These are phyloP conservation scores for Platycheirus rosarum DNA, from an alignment of 2,888 invertebrate species.

Conservation along the genomic window DNA sequence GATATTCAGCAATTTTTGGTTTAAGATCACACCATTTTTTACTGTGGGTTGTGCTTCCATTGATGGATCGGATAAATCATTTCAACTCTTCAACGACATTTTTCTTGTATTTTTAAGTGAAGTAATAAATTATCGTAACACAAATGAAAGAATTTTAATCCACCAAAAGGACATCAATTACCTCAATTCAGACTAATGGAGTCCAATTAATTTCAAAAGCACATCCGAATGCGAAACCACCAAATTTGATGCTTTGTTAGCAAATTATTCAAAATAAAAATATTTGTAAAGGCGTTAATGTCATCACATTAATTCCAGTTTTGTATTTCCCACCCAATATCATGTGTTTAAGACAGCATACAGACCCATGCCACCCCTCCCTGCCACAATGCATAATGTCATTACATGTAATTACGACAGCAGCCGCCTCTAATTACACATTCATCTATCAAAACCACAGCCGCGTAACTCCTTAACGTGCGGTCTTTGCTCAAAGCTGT, in stretches of 20 bases:
- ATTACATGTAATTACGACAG: constrained; percentile 60
- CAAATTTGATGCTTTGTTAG: constrained; percentile 11
- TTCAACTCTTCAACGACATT: too few species aligned
- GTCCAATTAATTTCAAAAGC: constrained; percentile 14
- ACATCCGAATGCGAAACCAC: constrained; percentile 11
- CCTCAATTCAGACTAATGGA: constrained; percentile 1
- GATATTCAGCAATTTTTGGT: too few species aligned
- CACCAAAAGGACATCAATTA: constrained; percentile 10
- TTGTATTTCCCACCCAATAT: not conserved
- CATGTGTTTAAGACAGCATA: not conserved
- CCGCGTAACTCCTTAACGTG: constrained; percentile 37
- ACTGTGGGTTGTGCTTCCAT: too few species aligned
- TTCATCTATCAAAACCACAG: constrained; percentile 58
- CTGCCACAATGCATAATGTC: constrained; percentile 13
- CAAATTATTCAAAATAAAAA: not conserved
- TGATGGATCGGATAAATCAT: too few species aligned
- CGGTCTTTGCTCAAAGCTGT: not conserved
- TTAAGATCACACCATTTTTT: too few species aligned
- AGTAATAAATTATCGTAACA: too few species aligned
- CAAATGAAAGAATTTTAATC: too few species aligned
- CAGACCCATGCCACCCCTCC: too few species aligned
- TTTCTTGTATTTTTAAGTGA: too few species aligned
- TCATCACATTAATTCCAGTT: constrained; percentile 17
- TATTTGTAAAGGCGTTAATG: not conserved
- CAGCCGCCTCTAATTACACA: constrained; percentile 55